phyloP scores from a whole-genome alignment of 2,888 invertebrate species.

The Tinea semifulvella region DNA sequence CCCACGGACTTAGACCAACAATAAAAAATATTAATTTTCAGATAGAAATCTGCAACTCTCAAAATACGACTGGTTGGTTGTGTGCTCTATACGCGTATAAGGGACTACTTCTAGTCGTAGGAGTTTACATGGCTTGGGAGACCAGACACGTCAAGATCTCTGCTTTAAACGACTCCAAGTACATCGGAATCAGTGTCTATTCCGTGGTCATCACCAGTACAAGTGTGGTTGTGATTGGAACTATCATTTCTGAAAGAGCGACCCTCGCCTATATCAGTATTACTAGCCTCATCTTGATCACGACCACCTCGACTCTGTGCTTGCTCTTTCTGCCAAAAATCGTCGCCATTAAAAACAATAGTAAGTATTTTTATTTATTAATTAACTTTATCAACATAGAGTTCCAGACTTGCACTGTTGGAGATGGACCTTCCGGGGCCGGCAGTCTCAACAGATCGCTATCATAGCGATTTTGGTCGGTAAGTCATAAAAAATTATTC shows the following conservation, averaged over 20 bases:
- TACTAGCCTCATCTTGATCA: conserved; percentile 82
- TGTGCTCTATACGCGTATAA: conserved; percentile 91
- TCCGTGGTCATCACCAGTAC: conserved; percentile 89
- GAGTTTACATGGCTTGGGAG: conserved; percentile 97
- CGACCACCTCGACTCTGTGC: conserved; percentile 87
- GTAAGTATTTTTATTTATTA: conserved; percentile 42
- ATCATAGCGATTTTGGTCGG: no score
- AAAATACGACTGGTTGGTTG: conserved; percentile 90
- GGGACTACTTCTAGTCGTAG: conserved; percentile 85
- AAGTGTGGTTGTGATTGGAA: conserved; percentile 88
- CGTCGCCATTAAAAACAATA: conserved; percentile 72
- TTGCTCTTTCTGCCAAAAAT: conserved; percentile 89
- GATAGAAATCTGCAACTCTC: conserved; percentile 89
- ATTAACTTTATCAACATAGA: no score
- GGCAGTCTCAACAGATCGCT: no score
- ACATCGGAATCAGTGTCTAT: conserved; percentile 93
- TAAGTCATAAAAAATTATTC: no score
- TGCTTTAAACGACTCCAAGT: conserved; percentile 91
- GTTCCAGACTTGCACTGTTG: no score
- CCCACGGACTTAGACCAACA: no score
- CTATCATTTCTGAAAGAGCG: conserved; percentile 83
- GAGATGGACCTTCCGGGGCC: no score
- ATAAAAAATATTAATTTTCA: no score
- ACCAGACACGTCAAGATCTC: conserved; percentile 92
- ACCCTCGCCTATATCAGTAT: conserved; percentile 84